Conservation (phyloP, 2,113 vertebrate genomes). For the Hepsetus odoe region DNA sequence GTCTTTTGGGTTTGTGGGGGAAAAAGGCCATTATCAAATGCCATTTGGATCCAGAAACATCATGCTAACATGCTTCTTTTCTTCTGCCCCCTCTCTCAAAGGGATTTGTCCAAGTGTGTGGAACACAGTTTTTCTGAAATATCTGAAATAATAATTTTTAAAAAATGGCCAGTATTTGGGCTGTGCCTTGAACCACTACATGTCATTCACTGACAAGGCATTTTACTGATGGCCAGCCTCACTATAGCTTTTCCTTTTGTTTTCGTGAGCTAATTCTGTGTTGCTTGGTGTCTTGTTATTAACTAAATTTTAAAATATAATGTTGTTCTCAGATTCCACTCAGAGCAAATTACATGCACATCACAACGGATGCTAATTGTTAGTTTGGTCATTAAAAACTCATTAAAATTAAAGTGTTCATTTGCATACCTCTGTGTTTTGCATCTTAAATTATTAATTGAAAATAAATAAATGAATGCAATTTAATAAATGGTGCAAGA, state of each 20-base stretch:
- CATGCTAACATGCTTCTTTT: constrained; percentile 67
- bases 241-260: neutral
- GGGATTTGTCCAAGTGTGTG: constrained; percentile 80
- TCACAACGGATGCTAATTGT: constrained; percentile 79
- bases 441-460: constrained; percentile 83
- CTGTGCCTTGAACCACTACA: constrained; percentile 58
- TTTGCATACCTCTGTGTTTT: constrained; percentile 81
- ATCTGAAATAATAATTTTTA: constrained; percentile 58
- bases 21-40: constrained; percentile 95
- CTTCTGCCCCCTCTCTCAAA: constrained; percentile 51
- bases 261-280: neutral
- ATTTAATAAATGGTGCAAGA: constrained; percentile 78
- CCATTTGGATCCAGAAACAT: constrained; percentile 90
- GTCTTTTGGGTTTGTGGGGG: constrained; percentile 89
- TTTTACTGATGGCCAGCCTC: constrained; percentile 6
- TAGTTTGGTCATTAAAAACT: constrained; percentile 85
- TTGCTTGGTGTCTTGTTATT: constrained; percentile 37
- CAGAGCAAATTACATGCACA: constrained; percentile 77
- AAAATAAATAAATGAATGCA: constrained; percentile 83
- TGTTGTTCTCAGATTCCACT: constrained; percentile 72
- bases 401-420: constrained; percentile 84
- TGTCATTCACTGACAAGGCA: constrained; percentile 52
- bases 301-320: constrained; percentile 70
- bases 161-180: constrained; percentile 63
- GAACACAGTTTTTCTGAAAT: constrained; percentile 65